Evolutionary conservation across 2,797 vertebrate species (phyloP).

Genomic region (Octomys mimax): DNA sequence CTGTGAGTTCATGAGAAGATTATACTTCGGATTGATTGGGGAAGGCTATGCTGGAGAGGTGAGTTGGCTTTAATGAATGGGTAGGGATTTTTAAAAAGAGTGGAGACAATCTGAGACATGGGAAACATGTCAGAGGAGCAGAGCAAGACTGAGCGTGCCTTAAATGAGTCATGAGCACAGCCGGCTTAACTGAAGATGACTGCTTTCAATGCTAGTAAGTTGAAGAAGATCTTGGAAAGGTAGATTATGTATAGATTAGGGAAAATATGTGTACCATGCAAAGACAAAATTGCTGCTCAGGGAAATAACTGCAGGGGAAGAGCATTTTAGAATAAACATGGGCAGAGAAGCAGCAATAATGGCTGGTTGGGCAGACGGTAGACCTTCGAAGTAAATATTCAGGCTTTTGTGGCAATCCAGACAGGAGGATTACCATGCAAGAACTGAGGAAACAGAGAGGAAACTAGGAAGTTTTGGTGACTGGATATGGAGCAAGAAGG

Average conservation of each 20-base stretch:
- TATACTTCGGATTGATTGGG: constrained; percentile 33
- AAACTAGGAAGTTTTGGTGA: background rate
- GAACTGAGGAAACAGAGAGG: background rate
- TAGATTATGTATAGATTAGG: background rate
- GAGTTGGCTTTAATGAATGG: constrained; percentile 49
- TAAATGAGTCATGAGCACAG: background rate
- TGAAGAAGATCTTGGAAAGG: background rate
- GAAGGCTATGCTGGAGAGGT: constrained; percentile 31
- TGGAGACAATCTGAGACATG: background rate
- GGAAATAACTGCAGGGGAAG: background rate
- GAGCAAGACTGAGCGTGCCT: background rate
- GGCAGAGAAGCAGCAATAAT: too few relatives aligned
- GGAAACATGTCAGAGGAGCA: constrained; percentile 44
- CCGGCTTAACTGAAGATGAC: background rate
- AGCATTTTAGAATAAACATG: background rate
- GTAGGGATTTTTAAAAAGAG: background rate
- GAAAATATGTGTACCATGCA: background rate
- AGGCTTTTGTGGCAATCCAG: background rate
- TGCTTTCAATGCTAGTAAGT: constrained; percentile 36
- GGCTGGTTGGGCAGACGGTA: accelerated
- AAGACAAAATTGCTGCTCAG: background rate
- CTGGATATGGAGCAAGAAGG: background rate
- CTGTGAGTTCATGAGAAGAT: constrained; percentile 60
- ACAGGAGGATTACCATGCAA: background rate
- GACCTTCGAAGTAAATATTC: background rate